A percentile compares a stretch with the other conserved stretches of the same genome.
phyloP scores from a whole-genome alignment of 2,888 invertebrate species.

The Zaprionus obscuricornis region DNA sequence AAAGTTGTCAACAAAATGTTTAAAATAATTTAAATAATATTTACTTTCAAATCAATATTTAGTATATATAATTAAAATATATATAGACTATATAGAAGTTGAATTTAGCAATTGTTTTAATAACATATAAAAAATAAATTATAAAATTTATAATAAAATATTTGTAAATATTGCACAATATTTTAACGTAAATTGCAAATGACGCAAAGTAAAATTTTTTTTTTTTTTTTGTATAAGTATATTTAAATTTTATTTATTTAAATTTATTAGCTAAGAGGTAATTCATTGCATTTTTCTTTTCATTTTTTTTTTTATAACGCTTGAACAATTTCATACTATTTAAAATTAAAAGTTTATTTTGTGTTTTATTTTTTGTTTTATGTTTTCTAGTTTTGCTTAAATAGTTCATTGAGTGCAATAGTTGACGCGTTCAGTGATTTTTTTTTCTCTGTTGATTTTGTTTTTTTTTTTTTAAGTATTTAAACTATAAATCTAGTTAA shows the following conservation, averaged over 20 bases:
- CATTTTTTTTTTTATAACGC: conserved; percentile 48
- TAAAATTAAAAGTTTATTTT: conserved; percentile 44
- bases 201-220: too few species aligned
- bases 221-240: conserved; percentile 24
- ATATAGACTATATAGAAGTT: too few species aligned
- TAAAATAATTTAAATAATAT: not conserved
- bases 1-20: conserved; percentile 21
- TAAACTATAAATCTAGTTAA: conserved; percentile 62
- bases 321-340: conserved; percentile 73
- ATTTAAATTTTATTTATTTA: conserved; percentile 50
- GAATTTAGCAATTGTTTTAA: too few species aligned
- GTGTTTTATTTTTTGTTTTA: not conserved
- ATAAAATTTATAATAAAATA: too few species aligned
- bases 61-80: too few species aligned
- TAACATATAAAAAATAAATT: too few species aligned
- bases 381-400: conserved; percentile 60
- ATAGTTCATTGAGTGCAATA: conserved; percentile 66
- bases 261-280: conserved; percentile 76
- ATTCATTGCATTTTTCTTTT: conserved; percentile 69
- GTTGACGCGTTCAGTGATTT: conserved; percentile 63
- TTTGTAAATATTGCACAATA: too few species aligned
- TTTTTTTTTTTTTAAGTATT: conserved; percentile 33
- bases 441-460: conserved; percentile 8
- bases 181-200: too few species aligned
- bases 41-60: conserved; percentile 15